Conservation (phyloP, 2,797 vertebrate genomes). For the Eupleurogrammus muticus region DNA sequence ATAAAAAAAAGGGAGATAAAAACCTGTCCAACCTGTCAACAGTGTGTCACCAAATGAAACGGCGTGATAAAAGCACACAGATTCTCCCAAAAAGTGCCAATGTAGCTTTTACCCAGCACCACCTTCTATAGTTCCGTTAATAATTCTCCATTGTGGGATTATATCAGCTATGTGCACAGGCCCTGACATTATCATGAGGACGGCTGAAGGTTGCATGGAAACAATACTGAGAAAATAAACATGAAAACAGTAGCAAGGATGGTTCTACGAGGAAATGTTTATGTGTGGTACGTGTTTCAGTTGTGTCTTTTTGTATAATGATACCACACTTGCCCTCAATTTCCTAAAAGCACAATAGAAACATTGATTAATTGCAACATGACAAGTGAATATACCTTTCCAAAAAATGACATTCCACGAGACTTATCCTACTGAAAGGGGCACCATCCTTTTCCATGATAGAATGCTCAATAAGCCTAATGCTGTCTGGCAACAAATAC, state of each 20-base stretch:
- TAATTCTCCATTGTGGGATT: too few species aligned
- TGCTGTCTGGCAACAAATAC: conserved; percentile 64
- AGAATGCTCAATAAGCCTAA: conserved; percentile 67
- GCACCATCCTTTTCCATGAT: conserved; percentile 28
- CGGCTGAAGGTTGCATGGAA: not conserved
- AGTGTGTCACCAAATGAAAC: not conserved
- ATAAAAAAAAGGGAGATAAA: not conserved
- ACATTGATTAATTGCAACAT: conserved; percentile 59
- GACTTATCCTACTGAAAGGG: conserved; percentile 49
- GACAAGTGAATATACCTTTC: conserved; percentile 38
- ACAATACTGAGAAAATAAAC: not conserved
- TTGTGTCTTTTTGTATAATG: conserved; percentile 46
- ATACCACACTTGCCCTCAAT: conserved; percentile 58
- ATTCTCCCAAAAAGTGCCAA: too few species aligned
- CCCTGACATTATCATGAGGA: not conserved
- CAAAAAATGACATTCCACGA: conserved; percentile 53
- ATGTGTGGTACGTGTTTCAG: conserved; percentile 19
- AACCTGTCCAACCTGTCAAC: not conserved
- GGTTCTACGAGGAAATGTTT: not conserved
- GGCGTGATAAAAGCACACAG: too few species aligned
- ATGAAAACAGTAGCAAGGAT: not conserved
- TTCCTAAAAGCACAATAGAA: conserved; percentile 63
- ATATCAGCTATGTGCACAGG: too few species aligned
- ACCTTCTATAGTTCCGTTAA: too few species aligned
- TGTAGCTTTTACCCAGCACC: not conserved